Percentiles rank a stretch among this genome's conserved stretches.
Evolutionary conservation across 2,113 vertebrate species (phyloP).

Genomic region (Geococcyx californianus): DNA sequence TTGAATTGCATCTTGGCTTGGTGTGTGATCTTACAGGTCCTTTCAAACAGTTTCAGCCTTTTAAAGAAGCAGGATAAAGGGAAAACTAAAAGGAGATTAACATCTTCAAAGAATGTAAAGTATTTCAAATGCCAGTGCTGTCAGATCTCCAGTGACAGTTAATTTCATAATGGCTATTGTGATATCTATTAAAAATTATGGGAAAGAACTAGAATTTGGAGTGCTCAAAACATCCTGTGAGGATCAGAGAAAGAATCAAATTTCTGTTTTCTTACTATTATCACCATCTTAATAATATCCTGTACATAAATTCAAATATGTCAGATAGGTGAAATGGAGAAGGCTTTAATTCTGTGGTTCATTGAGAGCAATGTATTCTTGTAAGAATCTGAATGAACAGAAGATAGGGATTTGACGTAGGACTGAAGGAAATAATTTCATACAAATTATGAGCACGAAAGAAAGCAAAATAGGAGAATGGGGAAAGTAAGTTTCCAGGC

Average conservation of each 20-base stretch:
- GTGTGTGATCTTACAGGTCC: accelerated
- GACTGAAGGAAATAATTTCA: background rate
- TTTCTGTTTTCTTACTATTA: background rate
- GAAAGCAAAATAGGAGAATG: background rate
- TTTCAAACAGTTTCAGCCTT: background rate
- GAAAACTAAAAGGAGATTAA: background rate
- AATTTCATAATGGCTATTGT: background rate
- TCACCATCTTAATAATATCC: background rate
- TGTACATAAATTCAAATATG: background rate
- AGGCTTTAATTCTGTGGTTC: background rate
- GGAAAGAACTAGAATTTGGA: background rate
- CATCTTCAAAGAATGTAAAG: background rate
- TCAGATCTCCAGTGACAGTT: background rate
- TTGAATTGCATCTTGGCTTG: background rate
- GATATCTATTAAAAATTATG: background rate
- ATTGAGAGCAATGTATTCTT: background rate
- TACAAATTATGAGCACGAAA: background rate
- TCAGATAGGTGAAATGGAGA: background rate
- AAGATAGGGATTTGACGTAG: background rate
- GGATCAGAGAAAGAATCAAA: background rate
- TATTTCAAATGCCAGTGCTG: background rate
- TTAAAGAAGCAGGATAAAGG: background rate
- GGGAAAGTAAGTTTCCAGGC: background rate
- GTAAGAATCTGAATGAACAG: background rate
- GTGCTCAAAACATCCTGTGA: background rate